These are phyloP conservation scores for Harpalus rufipes DNA, from an alignment of 2,888 invertebrate genomes.

Conservation along the genomic window DNA sequence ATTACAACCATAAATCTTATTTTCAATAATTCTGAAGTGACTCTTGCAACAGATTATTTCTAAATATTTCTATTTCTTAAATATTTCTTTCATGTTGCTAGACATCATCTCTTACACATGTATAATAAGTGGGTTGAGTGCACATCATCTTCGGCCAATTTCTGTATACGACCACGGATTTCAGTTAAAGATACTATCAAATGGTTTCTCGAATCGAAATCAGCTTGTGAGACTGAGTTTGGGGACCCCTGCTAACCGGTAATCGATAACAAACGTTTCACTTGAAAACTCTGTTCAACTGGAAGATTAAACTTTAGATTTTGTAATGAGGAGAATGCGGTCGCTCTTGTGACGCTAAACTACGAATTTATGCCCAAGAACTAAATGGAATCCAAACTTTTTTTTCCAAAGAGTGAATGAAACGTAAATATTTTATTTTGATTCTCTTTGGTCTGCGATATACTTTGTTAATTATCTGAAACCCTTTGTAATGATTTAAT, in stretches of 20 bases:
- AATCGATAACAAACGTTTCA: constrained; percentile 64
- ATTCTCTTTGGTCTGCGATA: constrained; percentile 3
- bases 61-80: too few relatives aligned
- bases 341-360: constrained; percentile 44
- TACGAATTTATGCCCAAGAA: constrained; percentile 53
- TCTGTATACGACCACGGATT: too few relatives aligned
- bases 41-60: too few relatives aligned
- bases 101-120: too few relatives aligned
- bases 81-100: too few relatives aligned
- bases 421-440: constrained; percentile 42
- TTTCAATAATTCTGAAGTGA: too few relatives aligned
- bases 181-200: too few relatives aligned
- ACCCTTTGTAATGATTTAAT: constrained; percentile 41
- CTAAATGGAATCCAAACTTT: constrained; percentile 43
- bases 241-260: constrained; percentile 14
- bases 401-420: constrained; percentile 24
- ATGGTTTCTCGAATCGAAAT: too few relatives aligned
- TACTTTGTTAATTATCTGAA: constrained; percentile 34
- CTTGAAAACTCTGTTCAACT: constrained; percentile 43
- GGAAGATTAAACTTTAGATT: constrained; percentile 60
- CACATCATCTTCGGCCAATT: too few relatives aligned
- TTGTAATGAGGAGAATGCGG: constrained; percentile 56
- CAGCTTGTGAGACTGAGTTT: background rate
- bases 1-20: too few relatives aligned
- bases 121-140: too few relatives aligned